A percentile compares a stretch with the other conserved stretches of the same genome.
Evolutionary conservation across 2,113 vertebrate genomes (phyloP).

Genomic region (Callopanchax toddi): DNA sequence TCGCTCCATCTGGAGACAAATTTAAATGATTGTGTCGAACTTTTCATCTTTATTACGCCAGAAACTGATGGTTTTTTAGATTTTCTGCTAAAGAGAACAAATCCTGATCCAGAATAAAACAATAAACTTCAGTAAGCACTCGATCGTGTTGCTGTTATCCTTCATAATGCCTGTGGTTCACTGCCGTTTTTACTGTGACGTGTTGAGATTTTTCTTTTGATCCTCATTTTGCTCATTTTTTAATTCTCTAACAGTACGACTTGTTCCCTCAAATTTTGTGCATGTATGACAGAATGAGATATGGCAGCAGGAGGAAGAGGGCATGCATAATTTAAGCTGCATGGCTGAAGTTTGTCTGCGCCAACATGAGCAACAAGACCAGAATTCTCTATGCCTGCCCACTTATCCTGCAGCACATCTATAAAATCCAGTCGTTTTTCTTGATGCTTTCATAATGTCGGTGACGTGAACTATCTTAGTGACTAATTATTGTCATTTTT

Average conservation of each 20-base stretch:
- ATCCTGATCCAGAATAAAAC: background rate
- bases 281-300: constrained; percentile 16
- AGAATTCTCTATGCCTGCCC: constrained; percentile 32
- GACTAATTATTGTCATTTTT: background rate
- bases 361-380: constrained; percentile 25
- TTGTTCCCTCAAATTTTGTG: constrained; percentile 11
- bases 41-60: constrained; percentile 1
- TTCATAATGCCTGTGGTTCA: constrained; percentile 2
- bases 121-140: too few species aligned
- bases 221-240: background rate
- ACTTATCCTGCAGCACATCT: constrained; percentile 32
- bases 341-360: constrained; percentile 31
- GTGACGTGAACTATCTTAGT: background rate
- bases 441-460: background rate
- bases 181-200: background rate
- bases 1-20: constrained; percentile 14
- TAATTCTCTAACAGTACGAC: constrained; percentile 4
- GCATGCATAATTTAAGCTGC: constrained; percentile 58
- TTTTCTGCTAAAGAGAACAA: constrained; percentile 2
- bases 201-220: background rate
- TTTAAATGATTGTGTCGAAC: constrained; percentile 20
- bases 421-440: constrained; percentile 6
- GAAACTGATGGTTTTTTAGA: background rate
- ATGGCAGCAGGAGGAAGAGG: constrained; percentile 26
- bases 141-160: too few species aligned